Conservation (phyloP, 2,888 invertebrate genomes). For the Clanis bilineata region DNA sequence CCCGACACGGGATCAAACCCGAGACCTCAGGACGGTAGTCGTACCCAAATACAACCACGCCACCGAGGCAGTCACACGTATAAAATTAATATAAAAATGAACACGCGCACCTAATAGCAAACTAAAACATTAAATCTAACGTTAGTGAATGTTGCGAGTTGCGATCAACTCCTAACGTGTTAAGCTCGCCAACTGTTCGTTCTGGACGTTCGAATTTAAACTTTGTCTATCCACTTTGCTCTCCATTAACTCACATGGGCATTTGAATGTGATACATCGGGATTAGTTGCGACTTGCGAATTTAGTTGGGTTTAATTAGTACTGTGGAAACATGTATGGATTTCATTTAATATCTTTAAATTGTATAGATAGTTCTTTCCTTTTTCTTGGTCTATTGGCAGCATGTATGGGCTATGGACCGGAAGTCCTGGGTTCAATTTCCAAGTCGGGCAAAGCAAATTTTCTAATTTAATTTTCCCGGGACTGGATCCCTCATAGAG, state of each 20-base stretch:
- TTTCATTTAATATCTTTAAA: neutral
- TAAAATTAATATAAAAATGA: neutral
- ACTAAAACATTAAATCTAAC: neutral
- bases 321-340: neutral
- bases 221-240: slow-evolving; percentile 11
- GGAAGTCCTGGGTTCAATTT: too few relatives aligned
- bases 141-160: slow-evolving; percentile 1
- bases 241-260: neutral
- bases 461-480: too few relatives aligned
- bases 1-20: too few relatives aligned
- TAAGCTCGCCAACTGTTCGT: neutral
- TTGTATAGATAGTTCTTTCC: too few relatives aligned
- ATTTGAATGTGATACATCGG: slow-evolving; percentile 7
- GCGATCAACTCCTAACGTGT: neutral
- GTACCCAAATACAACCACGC: too few relatives aligned
- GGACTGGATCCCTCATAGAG: too few relatives aligned
- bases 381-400: too few relatives aligned
- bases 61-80: too few relatives aligned
- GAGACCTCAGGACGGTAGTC: too few relatives aligned
- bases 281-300: neutral
- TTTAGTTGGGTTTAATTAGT: neutral
- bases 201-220: slow-evolving; percentile 10
- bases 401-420: too few relatives aligned
- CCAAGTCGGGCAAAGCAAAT: too few relatives aligned
- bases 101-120: neutral